A percentile compares a stretch with the other conserved stretches of the same genome.
These are phyloP conservation scores for Dasypolia templi DNA, from an alignment of 2,888 invertebrate genomes.

Conservation along the genomic window DNA sequence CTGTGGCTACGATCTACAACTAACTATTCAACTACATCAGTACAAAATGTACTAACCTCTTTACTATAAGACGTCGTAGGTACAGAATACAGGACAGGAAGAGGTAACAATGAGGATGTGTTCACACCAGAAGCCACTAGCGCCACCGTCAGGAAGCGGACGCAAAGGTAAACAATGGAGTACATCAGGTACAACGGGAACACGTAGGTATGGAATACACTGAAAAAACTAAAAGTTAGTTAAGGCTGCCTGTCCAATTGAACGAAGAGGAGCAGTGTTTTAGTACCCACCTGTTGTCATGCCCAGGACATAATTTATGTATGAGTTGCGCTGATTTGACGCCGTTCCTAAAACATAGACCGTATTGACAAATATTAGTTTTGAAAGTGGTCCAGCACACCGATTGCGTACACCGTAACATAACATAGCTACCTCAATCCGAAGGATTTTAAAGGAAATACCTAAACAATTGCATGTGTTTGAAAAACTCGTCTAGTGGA, in stretches of 20 bases:
- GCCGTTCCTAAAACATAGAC: conserved; percentile 34
- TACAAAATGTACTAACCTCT: conserved; percentile 85
- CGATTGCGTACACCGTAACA: no score
- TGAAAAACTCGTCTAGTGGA: no score
- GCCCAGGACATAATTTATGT: conserved; percentile 24
- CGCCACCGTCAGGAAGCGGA: conserved; percentile 90
- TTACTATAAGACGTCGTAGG: conserved; percentile 89
- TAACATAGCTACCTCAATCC: no score
- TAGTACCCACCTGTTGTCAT: conserved; percentile 8
- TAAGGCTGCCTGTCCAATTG: not conserved
- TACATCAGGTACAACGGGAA: conserved; percentile 88
- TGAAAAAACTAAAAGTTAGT: conserved; percentile 57
- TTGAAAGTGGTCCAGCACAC: no score
- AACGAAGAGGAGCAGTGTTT: not conserved
- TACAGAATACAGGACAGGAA: conserved; percentile 89
- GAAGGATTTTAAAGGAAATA: no score
- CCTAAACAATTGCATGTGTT: no score
- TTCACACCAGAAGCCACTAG: conserved; percentile 89
- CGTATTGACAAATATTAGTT: not conserved
- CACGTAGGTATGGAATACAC: conserved; percentile 63
- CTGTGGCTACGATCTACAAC: no score
- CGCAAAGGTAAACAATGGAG: conserved; percentile 90
- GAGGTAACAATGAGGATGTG: conserved; percentile 86
- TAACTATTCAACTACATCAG: not conserved
- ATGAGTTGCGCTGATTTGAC: not conserved